Evolutionary conservation across 2,797 vertebrate species (phyloP).

Genomic region (Squalus acanthias): DNA sequence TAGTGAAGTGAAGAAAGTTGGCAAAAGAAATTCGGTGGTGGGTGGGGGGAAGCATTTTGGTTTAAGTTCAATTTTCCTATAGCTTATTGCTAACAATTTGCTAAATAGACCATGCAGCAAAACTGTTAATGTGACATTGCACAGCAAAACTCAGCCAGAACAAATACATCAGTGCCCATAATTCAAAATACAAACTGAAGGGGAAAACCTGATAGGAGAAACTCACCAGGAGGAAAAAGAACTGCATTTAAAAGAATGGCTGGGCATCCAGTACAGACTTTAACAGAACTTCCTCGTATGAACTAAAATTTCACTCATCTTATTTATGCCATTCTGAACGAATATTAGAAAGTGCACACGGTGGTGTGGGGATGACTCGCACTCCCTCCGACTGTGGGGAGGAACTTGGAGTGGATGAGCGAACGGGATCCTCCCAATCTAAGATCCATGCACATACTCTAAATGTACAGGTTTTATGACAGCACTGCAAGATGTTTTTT

Average conservation of each 20-base stretch:
- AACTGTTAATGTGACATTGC: background rate
- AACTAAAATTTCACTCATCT: background rate
- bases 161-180: background rate
- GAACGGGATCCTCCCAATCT: background rate
- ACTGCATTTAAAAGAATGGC: background rate
- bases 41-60: background rate
- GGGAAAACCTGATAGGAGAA: background rate
- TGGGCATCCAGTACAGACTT: background rate
- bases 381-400: background rate
- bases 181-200: background rate
- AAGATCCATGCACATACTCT: background rate
- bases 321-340: background rate
- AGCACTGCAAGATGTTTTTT: background rate
- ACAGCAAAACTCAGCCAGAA: background rate
- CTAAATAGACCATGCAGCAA: background rate
- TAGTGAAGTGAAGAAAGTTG: background rate
- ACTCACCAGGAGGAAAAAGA: background rate
- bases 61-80: background rate
- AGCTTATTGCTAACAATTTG: background rate
- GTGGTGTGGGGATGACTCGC: background rate
- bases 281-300: background rate
- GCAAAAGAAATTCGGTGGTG: background rate
- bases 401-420: background rate
- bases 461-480: background rate
- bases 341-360: background rate